phyloP scores from a whole-genome alignment of 2,888 invertebrate species.

The Leptopilina drosophilae region DNA sequence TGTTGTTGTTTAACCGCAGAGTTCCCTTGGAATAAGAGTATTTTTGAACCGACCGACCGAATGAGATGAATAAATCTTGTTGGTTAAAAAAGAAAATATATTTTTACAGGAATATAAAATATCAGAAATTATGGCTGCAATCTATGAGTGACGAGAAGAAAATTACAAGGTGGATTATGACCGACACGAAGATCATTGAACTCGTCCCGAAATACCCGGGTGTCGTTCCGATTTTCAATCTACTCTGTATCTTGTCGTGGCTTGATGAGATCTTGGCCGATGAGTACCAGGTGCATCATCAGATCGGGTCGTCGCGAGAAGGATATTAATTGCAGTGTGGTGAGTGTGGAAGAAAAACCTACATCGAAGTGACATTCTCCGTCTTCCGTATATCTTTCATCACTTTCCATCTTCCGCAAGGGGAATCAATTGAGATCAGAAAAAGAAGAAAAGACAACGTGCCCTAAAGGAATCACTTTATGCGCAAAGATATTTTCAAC shows the following conservation, averaged over 20 bases:
- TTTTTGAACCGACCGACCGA: too few species aligned
- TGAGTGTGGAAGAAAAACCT: constrained; percentile 59
- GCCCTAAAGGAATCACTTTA: constrained; percentile 15
- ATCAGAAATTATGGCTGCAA: constrained; percentile 9
- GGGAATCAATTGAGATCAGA: constrained; percentile 17
- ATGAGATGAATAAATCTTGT: too few species aligned
- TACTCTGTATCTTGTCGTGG: constrained; percentile 54
- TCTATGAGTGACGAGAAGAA: constrained; percentile 13
- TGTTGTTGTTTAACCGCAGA: too few species aligned
- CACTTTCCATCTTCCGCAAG: constrained; percentile 38
- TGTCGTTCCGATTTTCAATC: constrained; percentile 53
- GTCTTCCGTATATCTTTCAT: constrained; percentile 49
- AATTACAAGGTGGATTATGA: constrained; percentile 38
- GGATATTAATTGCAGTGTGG: constrained; percentile 70
- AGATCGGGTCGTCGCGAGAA: constrained; percentile 66
- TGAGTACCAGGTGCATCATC: constrained; percentile 65
- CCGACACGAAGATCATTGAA: constrained; percentile 38
- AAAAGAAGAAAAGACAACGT: not conserved
- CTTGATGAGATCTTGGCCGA: constrained; percentile 57
- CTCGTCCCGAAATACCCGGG: constrained; percentile 46
- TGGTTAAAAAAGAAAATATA: too few species aligned
- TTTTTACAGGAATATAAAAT: not conserved
- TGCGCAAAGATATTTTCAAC: not conserved
- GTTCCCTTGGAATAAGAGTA: too few species aligned
- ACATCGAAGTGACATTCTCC: constrained; percentile 57